Evolutionary conservation across 1,140 invertebrate species (phyloP), one percentile per base, ranked within the genome.

Genomic region (Micrasema minimum): DNA sequence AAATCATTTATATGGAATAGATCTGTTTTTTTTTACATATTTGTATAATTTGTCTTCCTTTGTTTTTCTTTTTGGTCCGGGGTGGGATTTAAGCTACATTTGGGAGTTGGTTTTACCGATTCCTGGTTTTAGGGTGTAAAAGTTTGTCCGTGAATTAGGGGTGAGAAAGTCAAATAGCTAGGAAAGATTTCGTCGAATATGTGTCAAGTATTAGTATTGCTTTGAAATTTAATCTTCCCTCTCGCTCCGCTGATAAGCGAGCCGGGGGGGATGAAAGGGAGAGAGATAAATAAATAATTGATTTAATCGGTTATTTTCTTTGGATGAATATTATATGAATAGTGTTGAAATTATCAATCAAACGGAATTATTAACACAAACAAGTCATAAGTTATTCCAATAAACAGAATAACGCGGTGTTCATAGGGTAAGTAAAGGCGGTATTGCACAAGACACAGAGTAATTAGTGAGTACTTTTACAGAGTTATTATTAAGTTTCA

Each of bases 121-220:
- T 43, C 57, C 41, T 16, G 57, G 57, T 62, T 62, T 62, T 62
- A 57, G 57, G 41, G 23, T 57, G 53, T 22, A 41, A 62, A 62
- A 43, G 37, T 62, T 51, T 23, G 48, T 53, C 48, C 64, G 14
- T 66, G 64, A 51, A 66, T 51, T 22, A 7, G 48, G 46, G 35
- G 23, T 53, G 64, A 14, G 16, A 31, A 66, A 66, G 64, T 66
- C 64, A 53, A 66, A 66, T 66, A 66, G 48, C 48, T 35, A 23
- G 31, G 64, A 51, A 35, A 37, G 64, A 38, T 37, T 35, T 48
- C 53, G 46, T 66, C 46, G 64, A 66, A 66, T 53, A 66, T 66
- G 64, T 66, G 64, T 66, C 64, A 66, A 66, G 48, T 66, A 62
- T 62, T 41, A 62, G 57, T 35, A 16, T 38, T 31, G 53, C 53